phyloP scores from a whole-genome alignment of 2,888 invertebrate species.

The Poecilus cupreus region DNA sequence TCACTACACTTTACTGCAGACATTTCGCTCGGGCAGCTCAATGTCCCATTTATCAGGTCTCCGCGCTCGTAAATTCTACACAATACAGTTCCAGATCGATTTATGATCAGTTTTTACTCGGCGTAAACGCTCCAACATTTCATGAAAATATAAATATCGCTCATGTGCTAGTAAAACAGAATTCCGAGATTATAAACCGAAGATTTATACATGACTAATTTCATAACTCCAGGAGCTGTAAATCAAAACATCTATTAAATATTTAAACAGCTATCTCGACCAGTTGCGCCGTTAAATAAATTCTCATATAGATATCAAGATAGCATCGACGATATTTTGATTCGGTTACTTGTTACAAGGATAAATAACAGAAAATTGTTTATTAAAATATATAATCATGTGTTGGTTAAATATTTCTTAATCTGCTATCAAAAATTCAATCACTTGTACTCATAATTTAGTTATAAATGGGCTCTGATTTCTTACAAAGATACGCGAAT shows the following conservation, averaged over 20 bases:
- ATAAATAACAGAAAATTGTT: constrained; percentile 31
- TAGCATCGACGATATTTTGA: constrained; percentile 4
- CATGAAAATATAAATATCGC: constrained; percentile 12
- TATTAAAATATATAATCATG: constrained; percentile 29
- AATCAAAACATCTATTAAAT: constrained; percentile 38
- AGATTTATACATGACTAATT: constrained; percentile 29
- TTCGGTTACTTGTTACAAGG: background rate
- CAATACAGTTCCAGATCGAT: constrained; percentile 48
- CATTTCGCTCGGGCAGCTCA: constrained; percentile 43
- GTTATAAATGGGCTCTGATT: constrained; percentile 8
- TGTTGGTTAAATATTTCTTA: background rate
- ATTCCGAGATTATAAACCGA: constrained; percentile 14
- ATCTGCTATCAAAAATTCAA: constrained; percentile 19
- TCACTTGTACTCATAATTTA: constrained; percentile 4
- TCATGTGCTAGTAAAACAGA: constrained; percentile 5
- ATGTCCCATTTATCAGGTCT: constrained; percentile 51
- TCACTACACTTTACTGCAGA: constrained; percentile 6
- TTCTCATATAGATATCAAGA: constrained; percentile 2
- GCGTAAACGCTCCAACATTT: constrained; percentile 14
- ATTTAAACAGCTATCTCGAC: constrained; percentile 9
- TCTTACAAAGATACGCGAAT: background rate
- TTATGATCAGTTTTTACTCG: constrained; percentile 48
- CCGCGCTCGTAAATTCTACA: constrained; percentile 44
- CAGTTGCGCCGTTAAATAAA: background rate
- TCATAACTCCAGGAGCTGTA: constrained; percentile 24